Evolutionary conservation across 1,140 invertebrate species (phyloP), one percentile per base, ranked within the genome.

Genomic region (Alviniconcha marisindica): DNA sequence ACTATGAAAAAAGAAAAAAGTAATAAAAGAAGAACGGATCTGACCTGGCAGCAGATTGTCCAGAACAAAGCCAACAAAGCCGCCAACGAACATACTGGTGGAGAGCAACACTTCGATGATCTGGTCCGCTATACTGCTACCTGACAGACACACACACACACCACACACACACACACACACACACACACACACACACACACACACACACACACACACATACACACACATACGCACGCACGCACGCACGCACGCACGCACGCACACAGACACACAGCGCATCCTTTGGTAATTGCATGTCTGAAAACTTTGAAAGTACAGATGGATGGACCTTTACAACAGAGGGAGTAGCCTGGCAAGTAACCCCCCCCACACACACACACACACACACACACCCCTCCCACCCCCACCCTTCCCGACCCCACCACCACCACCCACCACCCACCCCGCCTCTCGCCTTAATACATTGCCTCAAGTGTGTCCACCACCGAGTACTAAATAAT

Each of bases 21-120:
- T n/a, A n/a, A n/a, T n/a, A n/a, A n/a, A n/a, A n/a, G 44, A 18
- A 48, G 18, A 48, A 74, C 36, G 3, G 36, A 42, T 38, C 31
- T 81, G 81, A 92, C 91, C 91, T 87, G 90, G 91, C 10, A 92
- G 86, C 0, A 90, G 91, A 74, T 91, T 91, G 77, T 92, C 91
- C 1, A 92, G 84, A 24, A 91, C 24, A 82, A 91, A 91, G 1
- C 89, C 91, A n/a, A 87, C 60, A 14, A 90, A 54, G 12, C 91
- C 91, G 5, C 91, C 91, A 4, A 92, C 89, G 85, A 92, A 91
- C 91, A 92, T 91, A 44, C 83, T 88, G 0, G 91, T 92, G 63
- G 87, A 85, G 0, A 89, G 71, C 51, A 92, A 82, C 2, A 92
- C 90, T 18, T 74, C 80, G 21, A 80, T 44, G 38, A 69, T 48